Evolutionary conservation across 2,797 vertebrate species (phyloP).

Genomic region (Sebastiscus albofasciatus): DNA sequence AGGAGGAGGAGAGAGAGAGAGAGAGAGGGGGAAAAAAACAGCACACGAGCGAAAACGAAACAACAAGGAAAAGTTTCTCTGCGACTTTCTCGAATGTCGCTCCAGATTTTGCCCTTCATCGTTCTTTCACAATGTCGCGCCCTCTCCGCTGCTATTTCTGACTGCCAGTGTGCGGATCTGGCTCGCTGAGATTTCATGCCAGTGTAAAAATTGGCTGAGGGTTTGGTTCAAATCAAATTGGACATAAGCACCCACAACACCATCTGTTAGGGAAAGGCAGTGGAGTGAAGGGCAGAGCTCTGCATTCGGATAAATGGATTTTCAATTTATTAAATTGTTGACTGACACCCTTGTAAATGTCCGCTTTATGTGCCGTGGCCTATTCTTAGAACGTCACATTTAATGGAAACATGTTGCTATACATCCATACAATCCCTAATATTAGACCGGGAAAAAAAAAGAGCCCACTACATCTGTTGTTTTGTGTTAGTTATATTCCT

Average conservation of each 20-base stretch:
- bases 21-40: background rate
- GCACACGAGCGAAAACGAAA: conserved; percentile 48
- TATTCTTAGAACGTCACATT: conserved; percentile 68
- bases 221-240: conserved; percentile 91
- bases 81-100: conserved; percentile 82
- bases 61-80: conserved; percentile 75
- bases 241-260: conserved; percentile 91
- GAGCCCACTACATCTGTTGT: conserved; percentile 62
- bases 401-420: conserved; percentile 66
- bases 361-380: conserved; percentile 57
- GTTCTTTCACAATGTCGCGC: conserved; percentile 86
- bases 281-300: conserved; percentile 86
- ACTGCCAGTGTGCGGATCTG: conserved; percentile 87
- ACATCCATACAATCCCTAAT: conserved; percentile 53
- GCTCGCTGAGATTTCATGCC: conserved; percentile 83
- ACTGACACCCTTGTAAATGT: conserved; percentile 78
- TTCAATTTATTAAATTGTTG: conserved; percentile 84
- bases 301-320: conserved; percentile 84
- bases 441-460: conserved; percentile 42
- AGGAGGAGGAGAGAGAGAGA: background rate
- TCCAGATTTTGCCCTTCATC: conserved; percentile 86
- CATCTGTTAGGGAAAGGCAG: conserved; percentile 87
- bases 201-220: conserved; percentile 88
- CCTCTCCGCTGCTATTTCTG: conserved; percentile 86
- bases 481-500: conserved; percentile 38